These are phyloP conservation scores for Chelon auratus DNA, from an alignment of 2,797 vertebrate genomes.

Conservation along the genomic window DNA sequence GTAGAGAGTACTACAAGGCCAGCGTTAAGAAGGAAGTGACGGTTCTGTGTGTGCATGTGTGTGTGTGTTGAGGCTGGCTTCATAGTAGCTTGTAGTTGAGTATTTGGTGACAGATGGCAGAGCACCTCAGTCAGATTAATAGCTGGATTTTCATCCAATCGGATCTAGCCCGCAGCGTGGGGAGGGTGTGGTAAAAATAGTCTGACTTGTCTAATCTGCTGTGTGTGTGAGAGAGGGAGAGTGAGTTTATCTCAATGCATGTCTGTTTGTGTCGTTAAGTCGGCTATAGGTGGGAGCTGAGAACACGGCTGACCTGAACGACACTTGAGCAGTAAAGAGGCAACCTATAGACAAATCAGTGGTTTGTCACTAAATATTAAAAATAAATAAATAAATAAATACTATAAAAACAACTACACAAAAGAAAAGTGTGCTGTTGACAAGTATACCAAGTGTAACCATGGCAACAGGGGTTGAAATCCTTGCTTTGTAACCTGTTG, in stretches of 20 bases:
- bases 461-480: conserved; percentile 64
- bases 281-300: too few species aligned
- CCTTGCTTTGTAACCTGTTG: conserved; percentile 26
- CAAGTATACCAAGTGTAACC: conserved; percentile 44
- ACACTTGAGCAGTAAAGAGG: not conserved
- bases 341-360: not conserved
- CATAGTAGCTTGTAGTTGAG: conserved; percentile 59
- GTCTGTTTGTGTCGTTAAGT: conserved; percentile 13
- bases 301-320: not conserved
- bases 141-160: conserved; percentile 83
- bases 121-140: conserved; percentile 85
- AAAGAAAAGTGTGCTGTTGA: conserved; percentile 9
- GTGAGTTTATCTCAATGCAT: conserved; percentile 38
- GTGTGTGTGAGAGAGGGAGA: conserved; percentile 33
- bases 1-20: conserved; percentile 37
- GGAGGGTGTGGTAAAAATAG: conserved; percentile 84
- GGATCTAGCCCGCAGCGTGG: conserved; percentile 74
- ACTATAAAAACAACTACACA: not conserved
- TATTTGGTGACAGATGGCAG: conserved; percentile 83
- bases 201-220: conserved; percentile 79
- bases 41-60: conserved; percentile 18
- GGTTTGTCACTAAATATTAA: conserved; percentile 4
- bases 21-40: conserved; percentile 29
- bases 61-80: conserved; percentile 55
- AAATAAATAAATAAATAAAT: not conserved